These are phyloP conservation scores for Agonopterix arenella DNA, from an alignment of 2,888 invertebrate species.

Conservation along the genomic window DNA sequence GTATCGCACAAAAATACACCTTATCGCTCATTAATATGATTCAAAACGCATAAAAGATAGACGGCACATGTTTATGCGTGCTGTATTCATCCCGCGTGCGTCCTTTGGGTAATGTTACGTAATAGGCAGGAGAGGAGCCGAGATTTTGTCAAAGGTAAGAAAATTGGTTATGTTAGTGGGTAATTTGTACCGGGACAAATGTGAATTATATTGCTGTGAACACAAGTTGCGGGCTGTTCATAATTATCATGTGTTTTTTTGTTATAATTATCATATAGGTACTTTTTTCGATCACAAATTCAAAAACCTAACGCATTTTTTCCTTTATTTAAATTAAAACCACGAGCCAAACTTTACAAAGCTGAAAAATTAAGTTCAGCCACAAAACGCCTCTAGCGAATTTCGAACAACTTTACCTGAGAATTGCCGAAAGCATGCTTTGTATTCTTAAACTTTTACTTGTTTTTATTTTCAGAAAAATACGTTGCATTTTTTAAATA, in stretches of 20 bases:
- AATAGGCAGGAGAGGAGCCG: slow-evolving; percentile 60
- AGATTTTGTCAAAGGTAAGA: slow-evolving; percentile 77
- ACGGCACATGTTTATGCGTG: slow-evolving; percentile 33
- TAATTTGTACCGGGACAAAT: slow-evolving; percentile 55
- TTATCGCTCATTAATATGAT: slow-evolving; percentile 56
- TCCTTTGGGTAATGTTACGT: slow-evolving; percentile 74
- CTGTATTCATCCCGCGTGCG: slow-evolving; percentile 62
- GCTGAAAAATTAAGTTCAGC: too few species aligned
- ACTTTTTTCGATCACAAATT: too few species aligned
- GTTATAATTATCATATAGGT: too few species aligned
- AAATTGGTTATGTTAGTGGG: slow-evolving; percentile 72
- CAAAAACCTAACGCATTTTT: too few species aligned
- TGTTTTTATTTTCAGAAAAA: too few species aligned
- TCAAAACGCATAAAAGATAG: slow-evolving; percentile 38
- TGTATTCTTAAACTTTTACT: too few species aligned
- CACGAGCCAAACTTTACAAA: too few species aligned
- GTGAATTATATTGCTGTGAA: slow-evolving; percentile 38
- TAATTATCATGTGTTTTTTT: slow-evolving; percentile 23
- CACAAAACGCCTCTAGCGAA: too few species aligned
- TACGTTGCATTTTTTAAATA: too few species aligned
- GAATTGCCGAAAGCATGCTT: too few species aligned
- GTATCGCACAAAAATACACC: slow-evolving; percentile 43
- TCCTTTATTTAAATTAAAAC: too few species aligned
- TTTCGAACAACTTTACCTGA: too few species aligned
- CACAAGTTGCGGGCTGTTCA: slow-evolving; percentile 18